Conservation (phyloP, 2,888 invertebrate genomes). For the Megastigmus dorsalis region DNA sequence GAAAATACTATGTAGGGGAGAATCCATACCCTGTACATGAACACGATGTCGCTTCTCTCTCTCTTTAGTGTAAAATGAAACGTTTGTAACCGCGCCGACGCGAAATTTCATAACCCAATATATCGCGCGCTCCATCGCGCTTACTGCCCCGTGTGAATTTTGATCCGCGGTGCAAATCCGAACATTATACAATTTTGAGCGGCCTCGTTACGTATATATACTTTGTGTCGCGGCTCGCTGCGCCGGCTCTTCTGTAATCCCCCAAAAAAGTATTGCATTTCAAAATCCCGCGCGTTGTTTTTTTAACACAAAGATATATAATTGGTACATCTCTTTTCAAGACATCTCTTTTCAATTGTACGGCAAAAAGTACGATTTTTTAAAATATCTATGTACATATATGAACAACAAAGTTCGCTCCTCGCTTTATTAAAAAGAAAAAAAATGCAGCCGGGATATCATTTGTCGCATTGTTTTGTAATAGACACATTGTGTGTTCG, state of each 20-base stretch:
- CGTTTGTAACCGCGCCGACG: constrained; percentile 15
- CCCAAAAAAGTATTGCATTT: background rate
- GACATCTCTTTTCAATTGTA: background rate
- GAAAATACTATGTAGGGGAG: no score
- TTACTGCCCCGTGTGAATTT: constrained; percentile 15
- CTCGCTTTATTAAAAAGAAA: no score
- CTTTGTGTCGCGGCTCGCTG: constrained; percentile 25
- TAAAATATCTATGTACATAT: no score
- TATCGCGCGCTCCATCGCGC: background rate
- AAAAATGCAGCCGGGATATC: background rate
- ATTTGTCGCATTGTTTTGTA: no score
- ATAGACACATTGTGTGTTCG: no score
- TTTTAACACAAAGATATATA: no score
- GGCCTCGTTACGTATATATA: background rate
- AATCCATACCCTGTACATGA: no score
- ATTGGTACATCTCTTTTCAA: no score
- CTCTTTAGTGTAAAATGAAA: constrained; percentile 19
- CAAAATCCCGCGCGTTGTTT: background rate
- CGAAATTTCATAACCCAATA: constrained; percentile 39
- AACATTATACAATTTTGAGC: constrained; percentile 5
- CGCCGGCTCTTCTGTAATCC: background rate
- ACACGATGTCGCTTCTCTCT: no score
- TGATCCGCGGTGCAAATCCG: constrained; percentile 12
- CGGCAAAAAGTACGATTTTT: no score
- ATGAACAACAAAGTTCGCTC: no score